Percentiles rank a stretch among this genome's conserved stretches.
Evolutionary conservation across 2,797 vertebrate genomes (phyloP).

Genomic region (Lindbergichthys nudifrons): DNA sequence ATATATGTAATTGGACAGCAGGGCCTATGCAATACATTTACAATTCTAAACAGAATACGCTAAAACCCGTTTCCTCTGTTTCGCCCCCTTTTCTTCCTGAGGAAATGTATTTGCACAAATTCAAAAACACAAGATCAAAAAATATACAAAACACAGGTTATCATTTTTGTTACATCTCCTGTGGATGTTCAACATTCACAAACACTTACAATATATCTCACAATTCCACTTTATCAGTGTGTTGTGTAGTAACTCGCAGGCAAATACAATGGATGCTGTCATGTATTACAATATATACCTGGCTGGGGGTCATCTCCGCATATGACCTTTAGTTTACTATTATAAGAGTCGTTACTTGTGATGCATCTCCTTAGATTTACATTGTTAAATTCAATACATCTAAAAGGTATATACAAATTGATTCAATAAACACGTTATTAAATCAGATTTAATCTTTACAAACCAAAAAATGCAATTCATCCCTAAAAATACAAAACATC

Average conservation of each 20-base stretch:
- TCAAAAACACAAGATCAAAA: constrained; percentile 71
- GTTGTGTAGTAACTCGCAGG: constrained; percentile 24
- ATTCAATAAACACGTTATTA: neutral
- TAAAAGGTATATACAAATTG: constrained; percentile 5
- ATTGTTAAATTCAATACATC: neutral
- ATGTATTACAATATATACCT: constrained; percentile 10
- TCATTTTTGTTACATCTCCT: constrained; percentile 69
- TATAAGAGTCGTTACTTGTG: neutral
- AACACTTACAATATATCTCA: constrained; percentile 30
- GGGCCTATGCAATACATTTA: constrained; percentile 84
- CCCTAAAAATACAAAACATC: constrained; percentile 4
- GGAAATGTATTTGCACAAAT: constrained; percentile 79
- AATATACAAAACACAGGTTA: constrained; percentile 73
- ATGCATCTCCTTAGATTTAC: neutral
- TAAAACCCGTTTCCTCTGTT: constrained; percentile 71
- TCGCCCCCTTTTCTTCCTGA: constrained; percentile 56
- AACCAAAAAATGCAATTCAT: constrained; percentile 14
- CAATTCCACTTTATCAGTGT: constrained; percentile 44
- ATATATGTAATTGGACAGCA: constrained; percentile 89
- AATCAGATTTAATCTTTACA: constrained; percentile 15
- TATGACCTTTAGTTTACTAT: constrained; percentile 20
- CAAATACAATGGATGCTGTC: constrained; percentile 21
- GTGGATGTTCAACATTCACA: constrained; percentile 50
- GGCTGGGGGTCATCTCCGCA: neutral
- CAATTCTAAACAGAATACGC: constrained; percentile 85